Evolutionary conservation across 2,888 invertebrate species (phyloP).

Genomic region (Oligia fasciuncula): DNA sequence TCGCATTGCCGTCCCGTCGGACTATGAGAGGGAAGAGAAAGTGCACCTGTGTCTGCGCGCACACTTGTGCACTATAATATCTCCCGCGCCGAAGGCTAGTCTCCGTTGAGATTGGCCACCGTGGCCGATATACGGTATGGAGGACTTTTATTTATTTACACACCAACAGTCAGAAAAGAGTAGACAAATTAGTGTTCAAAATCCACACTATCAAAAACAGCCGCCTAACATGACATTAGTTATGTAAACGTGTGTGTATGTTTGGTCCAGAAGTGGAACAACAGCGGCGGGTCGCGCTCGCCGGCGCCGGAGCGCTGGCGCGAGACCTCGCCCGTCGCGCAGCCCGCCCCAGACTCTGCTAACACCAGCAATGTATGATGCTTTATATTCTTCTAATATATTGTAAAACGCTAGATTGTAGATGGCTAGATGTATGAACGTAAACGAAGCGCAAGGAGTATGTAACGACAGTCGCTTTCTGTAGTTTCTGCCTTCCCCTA

Average conservation of each 20-base stretch:
- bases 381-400: conserved; percentile 6
- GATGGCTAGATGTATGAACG: neutral
- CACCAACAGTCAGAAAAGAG: neutral
- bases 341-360: conserved; percentile 68
- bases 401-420: neutral
- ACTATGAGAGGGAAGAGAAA: too few relatives aligned
- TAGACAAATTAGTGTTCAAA: neutral
- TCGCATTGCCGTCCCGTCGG: too few relatives aligned
- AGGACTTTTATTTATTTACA: too few relatives aligned
- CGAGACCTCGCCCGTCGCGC: conserved; percentile 73
- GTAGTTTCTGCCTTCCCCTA: neutral
- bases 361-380: conserved; percentile 75
- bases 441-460: neutral
- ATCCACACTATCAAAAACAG: neutral
- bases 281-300: conserved; percentile 75
- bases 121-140: too few relatives aligned
- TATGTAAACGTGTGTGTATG: neutral
- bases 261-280: conserved; percentile 74
- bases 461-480: neutral
- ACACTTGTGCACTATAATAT: too few relatives aligned
- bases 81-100: too few relatives aligned
- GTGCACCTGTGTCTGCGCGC: too few relatives aligned
- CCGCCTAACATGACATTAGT: neutral
- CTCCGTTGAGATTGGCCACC: too few relatives aligned
- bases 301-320: conserved; percentile 80